Conservation (phyloP, 2,113 vertebrate species). For the Xerus inauris region DNA sequence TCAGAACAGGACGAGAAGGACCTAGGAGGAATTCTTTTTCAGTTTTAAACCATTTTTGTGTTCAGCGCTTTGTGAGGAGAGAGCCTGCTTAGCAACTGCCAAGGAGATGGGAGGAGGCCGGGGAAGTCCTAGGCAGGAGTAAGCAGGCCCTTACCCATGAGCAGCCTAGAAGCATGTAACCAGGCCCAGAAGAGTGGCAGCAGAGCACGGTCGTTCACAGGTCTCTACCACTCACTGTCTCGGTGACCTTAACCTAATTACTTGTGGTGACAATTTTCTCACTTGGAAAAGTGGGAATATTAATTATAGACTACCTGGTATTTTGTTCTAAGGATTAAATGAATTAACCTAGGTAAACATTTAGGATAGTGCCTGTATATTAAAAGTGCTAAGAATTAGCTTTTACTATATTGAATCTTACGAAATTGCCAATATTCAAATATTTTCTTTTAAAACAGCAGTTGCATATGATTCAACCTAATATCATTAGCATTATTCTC, state of each 20-base stretch:
- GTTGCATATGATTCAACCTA: background rate
- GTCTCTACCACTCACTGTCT: background rate
- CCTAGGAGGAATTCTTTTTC: background rate
- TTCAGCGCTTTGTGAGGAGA: background rate
- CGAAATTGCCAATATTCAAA: background rate
- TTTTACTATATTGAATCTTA: background rate
- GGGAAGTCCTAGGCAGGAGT: background rate
- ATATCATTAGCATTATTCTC: background rate
- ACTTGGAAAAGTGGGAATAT: background rate
- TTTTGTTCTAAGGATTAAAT: background rate
- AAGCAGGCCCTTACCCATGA: background rate
- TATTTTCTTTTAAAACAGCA: background rate
- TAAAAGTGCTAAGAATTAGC: background rate
- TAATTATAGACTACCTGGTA: background rate
- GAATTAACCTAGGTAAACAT: background rate
- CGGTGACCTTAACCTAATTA: background rate
- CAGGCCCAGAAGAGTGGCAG: background rate
- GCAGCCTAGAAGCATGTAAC: background rate
- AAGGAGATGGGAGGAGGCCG: background rate
- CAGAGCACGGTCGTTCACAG: accelerated
- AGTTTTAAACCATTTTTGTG: background rate
- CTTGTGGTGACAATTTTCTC: background rate
- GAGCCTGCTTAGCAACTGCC: background rate
- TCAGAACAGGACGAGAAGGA: too few species aligned
- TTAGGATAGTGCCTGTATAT: background rate